phyloP scores from a whole-genome alignment of 2,113 vertebrate species.

The Chionodraco myersi region DNA sequence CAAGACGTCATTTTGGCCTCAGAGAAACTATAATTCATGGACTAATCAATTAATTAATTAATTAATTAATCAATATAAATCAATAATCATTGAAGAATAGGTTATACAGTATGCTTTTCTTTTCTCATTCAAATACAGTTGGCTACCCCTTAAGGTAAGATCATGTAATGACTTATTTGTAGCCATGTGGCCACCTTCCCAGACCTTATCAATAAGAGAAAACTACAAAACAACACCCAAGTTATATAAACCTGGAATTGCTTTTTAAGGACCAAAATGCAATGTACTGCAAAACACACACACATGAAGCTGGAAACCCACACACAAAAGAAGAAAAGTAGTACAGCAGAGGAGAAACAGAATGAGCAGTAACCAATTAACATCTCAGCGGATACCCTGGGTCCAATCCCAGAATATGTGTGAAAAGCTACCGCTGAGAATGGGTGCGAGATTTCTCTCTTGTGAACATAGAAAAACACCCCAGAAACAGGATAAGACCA shows the following conservation, averaged over 20 bases:
- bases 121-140: no score
- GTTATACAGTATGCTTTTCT: no score
- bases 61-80: no score
- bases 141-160: no score
- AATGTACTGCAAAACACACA: neutral
- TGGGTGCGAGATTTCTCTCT: constrained; percentile 22
- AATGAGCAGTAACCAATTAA: constrained; percentile 32
- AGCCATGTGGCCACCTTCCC: no score
- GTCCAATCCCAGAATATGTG: constrained; percentile 11
- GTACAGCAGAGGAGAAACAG: constrained; percentile 8
- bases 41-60: no score
- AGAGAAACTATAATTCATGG: neutral
- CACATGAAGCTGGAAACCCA: neutral
- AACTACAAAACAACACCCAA: neutral
- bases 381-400: constrained; percentile 32
- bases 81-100: no score
- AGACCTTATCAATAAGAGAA: neutral
- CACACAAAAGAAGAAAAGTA: constrained; percentile 1
- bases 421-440: constrained; percentile 32
- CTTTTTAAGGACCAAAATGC: neutral
- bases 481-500: constrained; percentile 14
- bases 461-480: neutral
- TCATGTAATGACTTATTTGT: no score
- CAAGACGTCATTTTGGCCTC: neutral
- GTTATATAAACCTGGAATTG: neutral